Percentiles rank a stretch among this genome's conserved stretches.
Evolutionary conservation across 2,888 invertebrate species (phyloP).

Genomic region (Flabesymbios commensalis): DNA sequence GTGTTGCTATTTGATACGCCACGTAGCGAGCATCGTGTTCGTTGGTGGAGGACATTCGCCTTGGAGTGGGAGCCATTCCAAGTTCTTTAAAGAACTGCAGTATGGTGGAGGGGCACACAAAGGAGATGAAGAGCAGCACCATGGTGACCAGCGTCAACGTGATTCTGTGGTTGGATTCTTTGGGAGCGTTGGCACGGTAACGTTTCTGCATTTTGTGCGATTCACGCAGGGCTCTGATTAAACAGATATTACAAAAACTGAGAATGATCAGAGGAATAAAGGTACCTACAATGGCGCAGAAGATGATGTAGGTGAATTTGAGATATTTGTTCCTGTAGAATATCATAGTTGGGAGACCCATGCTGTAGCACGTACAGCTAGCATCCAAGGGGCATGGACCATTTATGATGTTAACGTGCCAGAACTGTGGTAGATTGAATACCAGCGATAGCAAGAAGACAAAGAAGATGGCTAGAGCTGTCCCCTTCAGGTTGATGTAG

Average conservation of each 20-base stretch:
- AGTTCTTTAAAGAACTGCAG: conserved; percentile 52
- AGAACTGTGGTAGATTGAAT: conserved; percentile 20
- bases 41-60: too few species aligned
- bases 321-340: background rate
- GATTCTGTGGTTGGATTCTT: conserved; percentile 33
- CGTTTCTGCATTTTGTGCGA: background rate
- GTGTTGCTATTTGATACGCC: too few species aligned
- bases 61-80: too few species aligned
- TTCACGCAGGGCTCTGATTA: conserved; percentile 4
- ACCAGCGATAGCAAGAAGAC: conserved; percentile 19
- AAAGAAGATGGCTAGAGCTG: conserved; percentile 42
- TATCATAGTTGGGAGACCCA: background rate
- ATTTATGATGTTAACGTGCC: too few species aligned
- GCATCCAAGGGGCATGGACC: too few species aligned
- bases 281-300: conserved; percentile 51
- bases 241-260: conserved; percentile 46
- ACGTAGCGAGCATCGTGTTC: too few species aligned
- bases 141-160: conserved; percentile 55
- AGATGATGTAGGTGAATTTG: conserved; percentile 15
- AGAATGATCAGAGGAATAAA: conserved; percentile 52
- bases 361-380: too few species aligned
- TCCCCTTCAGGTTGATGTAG: conserved; percentile 43
- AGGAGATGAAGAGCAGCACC: conserved; percentile 49
- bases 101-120: conserved; percentile 55
- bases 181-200: background rate